Percentiles rank a stretch among this genome's conserved stretches.
These are phyloP conservation scores for Drosophila kikkawai DNA, from an alignment of 1,140 invertebrate genomes.

Conservation along the genomic window DNA sequence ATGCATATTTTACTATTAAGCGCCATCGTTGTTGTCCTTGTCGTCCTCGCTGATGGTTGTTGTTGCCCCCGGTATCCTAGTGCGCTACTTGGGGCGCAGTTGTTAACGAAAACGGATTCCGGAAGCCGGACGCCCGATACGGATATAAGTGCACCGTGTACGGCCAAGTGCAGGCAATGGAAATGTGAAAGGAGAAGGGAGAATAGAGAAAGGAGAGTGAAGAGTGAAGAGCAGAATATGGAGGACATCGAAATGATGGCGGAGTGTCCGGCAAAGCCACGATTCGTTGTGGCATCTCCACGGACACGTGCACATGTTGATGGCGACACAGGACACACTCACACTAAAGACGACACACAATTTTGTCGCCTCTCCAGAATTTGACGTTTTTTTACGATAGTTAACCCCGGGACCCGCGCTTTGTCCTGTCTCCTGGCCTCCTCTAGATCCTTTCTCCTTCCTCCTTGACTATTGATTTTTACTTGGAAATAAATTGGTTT, in stretches of 20 bases:
- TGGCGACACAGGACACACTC: slow-evolving; percentile 36
- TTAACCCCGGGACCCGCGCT: slow-evolving; percentile 12
- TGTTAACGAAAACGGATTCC: slow-evolving; percentile 64
- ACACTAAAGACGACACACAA: slow-evolving; percentile 29
- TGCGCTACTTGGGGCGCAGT: slow-evolving; percentile 48
- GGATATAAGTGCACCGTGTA: slow-evolving; percentile 50
- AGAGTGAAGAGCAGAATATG: background rate
- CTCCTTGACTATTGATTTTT: slow-evolving; percentile 75
- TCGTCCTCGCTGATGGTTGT: slow-evolving; percentile 1
- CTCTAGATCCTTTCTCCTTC: background rate
- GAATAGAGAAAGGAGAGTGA: background rate
- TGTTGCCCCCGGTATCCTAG: slow-evolving; percentile 23
- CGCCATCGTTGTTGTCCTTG: slow-evolving; percentile 41
- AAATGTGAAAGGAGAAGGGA: background rate
- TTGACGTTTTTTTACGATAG: slow-evolving; percentile 62
- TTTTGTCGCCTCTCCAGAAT: slow-evolving; percentile 49
- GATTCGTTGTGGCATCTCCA: slow-evolving; percentile 51
- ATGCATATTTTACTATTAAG: slow-evolving; percentile 72
- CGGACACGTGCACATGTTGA: slow-evolving; percentile 47
- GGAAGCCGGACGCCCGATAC: slow-evolving; percentile 46
- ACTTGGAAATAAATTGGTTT: slow-evolving; percentile 82
- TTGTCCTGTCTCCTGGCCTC: background rate
- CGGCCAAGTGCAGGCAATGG: slow-evolving; percentile 2
- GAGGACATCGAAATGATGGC: slow-evolving; percentile 26
- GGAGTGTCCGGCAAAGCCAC: slow-evolving; percentile 27